Evolutionary conservation across 2,888 invertebrate genomes (phyloP), one percentile per base, ranked within the genome.

Genomic region (Malthinus seriepunctatus): DNA sequence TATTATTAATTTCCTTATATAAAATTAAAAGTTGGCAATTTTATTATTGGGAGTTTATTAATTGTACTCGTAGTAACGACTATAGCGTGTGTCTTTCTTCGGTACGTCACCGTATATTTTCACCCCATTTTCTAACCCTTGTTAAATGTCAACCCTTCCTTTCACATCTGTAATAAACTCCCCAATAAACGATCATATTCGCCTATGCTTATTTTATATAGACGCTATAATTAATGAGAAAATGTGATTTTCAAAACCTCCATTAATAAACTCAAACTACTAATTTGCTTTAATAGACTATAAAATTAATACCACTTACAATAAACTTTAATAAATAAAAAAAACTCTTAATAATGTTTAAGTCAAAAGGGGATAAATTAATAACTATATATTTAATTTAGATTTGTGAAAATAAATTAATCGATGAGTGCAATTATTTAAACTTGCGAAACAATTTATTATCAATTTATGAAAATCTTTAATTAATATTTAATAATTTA

Each of bases 131-230:
- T 56, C 56, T 59, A 34, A 69, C 71, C 71, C 72, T 70, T 68
- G 69, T 69, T 69, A 71, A 70, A 72, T 72, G 71, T 71, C 71
- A 71, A 70, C 64, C 69, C 67, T 65, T 65, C 71, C 70, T 67
- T 64, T 69, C 66, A 63, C 68, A 65, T 59, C 63, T 63, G 66
- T 69, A 70, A 72, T 72, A 69, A 71, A 71, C 71, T 72, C 73
- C 69, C 70, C 67, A 67, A 65, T 69, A 66, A 65, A 68, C 64
- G 56, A 60, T 62, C 62, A 60, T 60, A 62, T 60, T 62, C 57
- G 54, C 71, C 70, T 72, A 71, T 69, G 70, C 66, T 66, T 65
- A 69, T 66, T 70, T 49, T 61, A 49, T 52, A 51, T 52, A 12
- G 15, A 32, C 33, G 52, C 47, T 52, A 48, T 54, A 57, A 56